Percentiles rank a stretch among this genome's conserved stretches.
Evolutionary conservation across 2,113 vertebrate species (phyloP).

Genomic region (Syngnathoides biaculeatus): DNA sequence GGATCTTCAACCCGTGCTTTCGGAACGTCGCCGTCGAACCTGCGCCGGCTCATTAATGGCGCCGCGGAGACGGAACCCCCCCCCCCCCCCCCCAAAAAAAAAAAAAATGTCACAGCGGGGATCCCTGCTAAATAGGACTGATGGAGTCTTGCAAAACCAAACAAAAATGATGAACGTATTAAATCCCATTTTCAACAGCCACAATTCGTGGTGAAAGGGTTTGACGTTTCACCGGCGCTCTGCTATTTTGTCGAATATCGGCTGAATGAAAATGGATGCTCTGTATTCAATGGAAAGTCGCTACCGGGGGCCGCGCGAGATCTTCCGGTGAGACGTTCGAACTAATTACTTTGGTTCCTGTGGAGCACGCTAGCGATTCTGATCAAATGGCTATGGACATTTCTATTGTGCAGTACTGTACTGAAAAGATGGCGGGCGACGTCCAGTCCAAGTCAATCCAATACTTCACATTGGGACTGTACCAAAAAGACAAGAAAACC

Average conservation of each 20-base stretch:
- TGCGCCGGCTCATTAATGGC: neutral
- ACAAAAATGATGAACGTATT: too few species aligned
- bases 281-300: neutral
- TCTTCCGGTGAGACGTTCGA: neutral
- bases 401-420: neutral
- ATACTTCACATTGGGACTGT: too few species aligned
- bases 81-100: too few species aligned
- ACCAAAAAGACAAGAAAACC: too few species aligned
- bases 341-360: conserved; percentile 2
- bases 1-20: neutral
- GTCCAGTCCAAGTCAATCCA: too few species aligned
- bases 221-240: neutral
- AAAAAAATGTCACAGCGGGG: neutral
- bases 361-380: neutral
- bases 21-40: neutral
- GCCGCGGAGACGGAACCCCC: neutral
- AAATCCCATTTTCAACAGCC: neutral
- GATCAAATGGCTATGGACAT: neutral
- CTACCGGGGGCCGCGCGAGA: neutral
- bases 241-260: neutral
- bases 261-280: neutral
- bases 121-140: neutral
- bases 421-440: too few species aligned
- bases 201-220: neutral
- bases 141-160: neutral